Base-by-base conservation (phyloP, 2,888 invertebrate genomes). In the Perizoma flavofasciatum region DNA sequence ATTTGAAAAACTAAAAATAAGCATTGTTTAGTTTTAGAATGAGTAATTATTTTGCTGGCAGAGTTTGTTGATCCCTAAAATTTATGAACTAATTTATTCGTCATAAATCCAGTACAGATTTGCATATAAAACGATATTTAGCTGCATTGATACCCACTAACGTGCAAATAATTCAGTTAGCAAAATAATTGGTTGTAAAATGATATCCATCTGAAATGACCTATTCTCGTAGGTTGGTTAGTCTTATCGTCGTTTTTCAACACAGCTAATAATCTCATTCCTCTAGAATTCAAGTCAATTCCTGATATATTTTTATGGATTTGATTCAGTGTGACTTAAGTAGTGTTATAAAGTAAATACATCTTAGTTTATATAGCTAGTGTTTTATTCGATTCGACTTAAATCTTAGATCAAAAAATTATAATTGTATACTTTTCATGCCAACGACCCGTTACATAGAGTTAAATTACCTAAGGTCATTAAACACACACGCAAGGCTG, bases 401-500 rank as follows among this genome's bases (percentile, higher is more conserved):
- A n/a, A 53, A 58, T 55, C 34, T 22, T 11, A 10, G 35, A 55
- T 55, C 50, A 50, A 54, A 41, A 5, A 41, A 41, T 5, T 5
- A n/a, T n/a, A 3, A 75, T 79, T 71, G 66, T 61, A 69, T 70
- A 67, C 72, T 78, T 77, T 75, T 70, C 79, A 75, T 79, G 79
- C 64, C 68, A 70, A 70, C 70, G 65, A 66, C 66, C 72, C 73
- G 73, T 79, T 73, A 72, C 51, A 63, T 68, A 45, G 39, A 67
- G 64, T 71, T 55, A 74, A 77, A 74, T 76, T 71, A 74, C 73
- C 63, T 61, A 67, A 72, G 77, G 74, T 71, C 74, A 80, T 82
- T 81, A 83, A 75, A 78, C 70, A 80, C 72, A 77, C 83, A 83
- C 82, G 82, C 81, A 73, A 82, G 63, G 71, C 66, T 63, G 64